Percentiles rank a stretch among this genome's conserved stretches.
Conservation (phyloP, 2,797 vertebrate species). For the Eutrigla gurnardus region DNA sequence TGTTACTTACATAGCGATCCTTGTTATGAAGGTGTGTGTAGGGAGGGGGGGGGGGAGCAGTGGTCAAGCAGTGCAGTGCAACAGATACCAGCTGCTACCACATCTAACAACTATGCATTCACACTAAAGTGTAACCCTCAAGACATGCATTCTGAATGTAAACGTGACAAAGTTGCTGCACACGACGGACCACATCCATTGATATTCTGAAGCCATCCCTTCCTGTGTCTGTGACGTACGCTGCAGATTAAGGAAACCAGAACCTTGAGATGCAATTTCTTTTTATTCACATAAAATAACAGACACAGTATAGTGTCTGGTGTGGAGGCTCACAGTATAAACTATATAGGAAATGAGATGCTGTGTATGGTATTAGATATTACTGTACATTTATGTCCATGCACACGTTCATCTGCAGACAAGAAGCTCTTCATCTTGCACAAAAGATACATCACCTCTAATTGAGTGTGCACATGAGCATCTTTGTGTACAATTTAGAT, state of each 20-base stretch:
- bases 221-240: not conserved
- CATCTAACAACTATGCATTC: constrained; percentile 21
- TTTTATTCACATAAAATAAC: not conserved
- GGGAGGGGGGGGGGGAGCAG: constrained; percentile 22
- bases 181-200: not conserved
- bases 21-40: not conserved
- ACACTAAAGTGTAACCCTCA: not conserved
- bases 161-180: not conserved
- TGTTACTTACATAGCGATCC: constrained; percentile 12
- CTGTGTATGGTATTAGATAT: not conserved
- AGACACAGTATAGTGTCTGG: not conserved
- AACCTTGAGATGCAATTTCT: not conserved
- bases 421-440: constrained; percentile 1
- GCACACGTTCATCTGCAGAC: not conserved
- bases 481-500: constrained; percentile 11
- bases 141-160: constrained; percentile 4
- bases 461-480: constrained; percentile 7
- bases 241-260: not conserved
- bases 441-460: not conserved
- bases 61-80: constrained; percentile 48
- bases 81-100: constrained; percentile 28
- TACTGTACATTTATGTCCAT: not conserved
- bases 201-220: not conserved
- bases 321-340: not conserved
- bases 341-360: not conserved